Evolutionary conservation across 2,888 invertebrate species (phyloP), one percentile per base, ranked within the genome.

Genomic region (Nineta flava): DNA sequence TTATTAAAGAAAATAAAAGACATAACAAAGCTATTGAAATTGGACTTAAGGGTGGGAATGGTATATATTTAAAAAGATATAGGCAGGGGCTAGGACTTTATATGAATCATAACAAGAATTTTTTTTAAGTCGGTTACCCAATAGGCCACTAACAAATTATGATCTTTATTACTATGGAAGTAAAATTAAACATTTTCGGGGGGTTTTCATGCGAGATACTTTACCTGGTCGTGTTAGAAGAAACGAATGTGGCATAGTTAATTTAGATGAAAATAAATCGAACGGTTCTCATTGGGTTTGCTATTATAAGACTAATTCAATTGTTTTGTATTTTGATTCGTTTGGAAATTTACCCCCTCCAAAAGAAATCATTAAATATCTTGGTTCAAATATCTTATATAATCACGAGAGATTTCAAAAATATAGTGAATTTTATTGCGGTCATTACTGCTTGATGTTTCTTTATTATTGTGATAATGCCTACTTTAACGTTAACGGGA

Each of bases 1-100:
- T 55, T 48, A 50, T 43, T 12, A 17, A 12, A 12, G 43, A 43
- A 43, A 19, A 17, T 43, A 12, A 15, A 43, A 12, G 43, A 43
- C 43, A 43, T 19, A 43, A 43, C 17, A 15, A 19, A 43, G 17
- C 15, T 12, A 43, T 43, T 12, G 43, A 43, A 15, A 38, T 38
- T 38, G 19, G 16, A 17, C 12, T 43, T 13, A 38, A 38, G 15
- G 38, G n/a, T 15, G 43, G 43, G n/a, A 17, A 16, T 12, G 43
- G 43, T 17, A 12, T 43, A 19, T 43, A 43, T 19, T 43, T 43
- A 19, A 43, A 17, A 43, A 12, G 16, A 6, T 19, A 19, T 19
- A 43, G 15, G 17, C 17, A 43, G 12, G 43, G 43, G 12, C 19
- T 17, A 12, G 43, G 43, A n/a, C 17, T 43, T n/a, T 16, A 17